These are phyloP conservation scores for Sardinella longiceps DNA, from an alignment of 2,797 vertebrate genomes.

Conservation along the genomic window DNA sequence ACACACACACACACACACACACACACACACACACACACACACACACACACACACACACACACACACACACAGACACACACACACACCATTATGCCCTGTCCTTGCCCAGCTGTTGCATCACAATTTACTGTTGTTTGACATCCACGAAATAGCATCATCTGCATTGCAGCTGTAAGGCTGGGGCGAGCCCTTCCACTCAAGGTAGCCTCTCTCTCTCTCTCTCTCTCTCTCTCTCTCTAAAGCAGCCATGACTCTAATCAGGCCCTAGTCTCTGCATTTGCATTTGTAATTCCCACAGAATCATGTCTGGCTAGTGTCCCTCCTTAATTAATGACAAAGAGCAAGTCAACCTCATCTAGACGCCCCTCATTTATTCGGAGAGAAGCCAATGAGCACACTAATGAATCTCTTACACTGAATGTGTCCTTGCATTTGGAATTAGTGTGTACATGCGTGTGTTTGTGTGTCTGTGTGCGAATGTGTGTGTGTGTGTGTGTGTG, in stretches of 20 bases:
- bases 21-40: no score
- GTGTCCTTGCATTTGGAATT: no score
- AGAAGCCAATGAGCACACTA: background rate
- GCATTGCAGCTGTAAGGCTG: background rate
- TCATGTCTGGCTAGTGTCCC: background rate
- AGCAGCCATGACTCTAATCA: background rate
- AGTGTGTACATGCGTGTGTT: background rate
- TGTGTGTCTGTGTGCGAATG: background rate
- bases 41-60: background rate
- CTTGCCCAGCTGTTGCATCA: no score
- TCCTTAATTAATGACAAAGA: background rate
- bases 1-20: background rate
- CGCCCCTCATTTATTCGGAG: background rate
- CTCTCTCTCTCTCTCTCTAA: no score
- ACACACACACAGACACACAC: background rate
- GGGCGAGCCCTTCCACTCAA: background rate
- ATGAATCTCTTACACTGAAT: background rate
- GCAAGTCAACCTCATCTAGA: slow-evolving; percentile 1
- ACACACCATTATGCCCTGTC: no score
- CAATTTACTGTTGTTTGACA: no score
- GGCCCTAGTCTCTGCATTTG: background rate
- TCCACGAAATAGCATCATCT: background rate
- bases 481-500: background rate
- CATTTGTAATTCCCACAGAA: background rate
- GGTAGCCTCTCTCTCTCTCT: no score